Evolutionary conservation across 1,140 invertebrate species (phyloP).

Genomic region (Musca domestica): DNA sequence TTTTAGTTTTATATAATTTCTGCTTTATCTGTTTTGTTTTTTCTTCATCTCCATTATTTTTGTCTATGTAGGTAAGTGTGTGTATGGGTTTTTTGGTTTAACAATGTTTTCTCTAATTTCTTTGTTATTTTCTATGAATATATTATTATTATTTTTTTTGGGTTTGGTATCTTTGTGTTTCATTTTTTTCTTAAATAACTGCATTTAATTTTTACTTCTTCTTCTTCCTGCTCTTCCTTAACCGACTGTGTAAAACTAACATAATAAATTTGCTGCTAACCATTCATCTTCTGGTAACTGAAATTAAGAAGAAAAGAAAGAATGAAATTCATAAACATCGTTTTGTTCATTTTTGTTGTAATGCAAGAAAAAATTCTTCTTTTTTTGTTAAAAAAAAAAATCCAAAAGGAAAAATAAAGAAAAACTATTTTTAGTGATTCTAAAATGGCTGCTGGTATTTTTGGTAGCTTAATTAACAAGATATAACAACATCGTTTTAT

Average conservation of each 20-base stretch:
- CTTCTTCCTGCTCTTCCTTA: background rate
- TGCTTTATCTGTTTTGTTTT: no score
- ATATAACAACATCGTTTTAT: no score
- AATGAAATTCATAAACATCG: conserved; percentile 22
- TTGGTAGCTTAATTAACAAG: no score
- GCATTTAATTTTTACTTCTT: no score
- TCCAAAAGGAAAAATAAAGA: no score
- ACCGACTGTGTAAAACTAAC: conserved; percentile 38
- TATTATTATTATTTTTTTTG: background rate
- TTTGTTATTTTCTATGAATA: background rate
- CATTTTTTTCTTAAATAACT: background rate
- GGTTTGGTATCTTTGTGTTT: conserved; percentile 1
- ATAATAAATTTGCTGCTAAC: conserved; percentile 54
- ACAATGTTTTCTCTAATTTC: background rate
- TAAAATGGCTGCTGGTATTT: no score
- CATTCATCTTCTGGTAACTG: conserved; percentile 55
- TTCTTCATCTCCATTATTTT: no score
- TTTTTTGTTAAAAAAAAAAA: background rate
- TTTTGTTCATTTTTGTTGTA: conserved; percentile 10
- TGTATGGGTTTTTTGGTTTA: no score
- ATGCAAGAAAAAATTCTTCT: background rate
- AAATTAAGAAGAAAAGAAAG: conserved; percentile 39
- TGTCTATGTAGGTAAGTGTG: no score
- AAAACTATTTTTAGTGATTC: no score
- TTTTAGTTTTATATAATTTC: no score